Evolutionary conservation across 2,797 vertebrate species (phyloP).

Genomic region (Sebastes wilsoni): DNA sequence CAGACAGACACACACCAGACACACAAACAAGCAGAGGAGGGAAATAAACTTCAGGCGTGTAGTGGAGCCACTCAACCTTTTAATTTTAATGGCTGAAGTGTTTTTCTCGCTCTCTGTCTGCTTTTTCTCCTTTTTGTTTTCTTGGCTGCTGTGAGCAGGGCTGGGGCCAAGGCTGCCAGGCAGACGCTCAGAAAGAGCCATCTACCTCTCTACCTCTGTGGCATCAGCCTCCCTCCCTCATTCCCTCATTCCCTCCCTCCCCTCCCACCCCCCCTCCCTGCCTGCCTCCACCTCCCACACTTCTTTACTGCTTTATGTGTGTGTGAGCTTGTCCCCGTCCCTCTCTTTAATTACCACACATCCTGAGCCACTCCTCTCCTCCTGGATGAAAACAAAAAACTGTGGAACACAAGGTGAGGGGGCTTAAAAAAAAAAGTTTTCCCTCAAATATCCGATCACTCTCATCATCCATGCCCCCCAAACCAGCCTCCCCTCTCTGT

Average conservation of each 20-base stretch:
- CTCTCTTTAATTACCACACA: slow-evolving; percentile 68
- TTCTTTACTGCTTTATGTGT: slow-evolving; percentile 54
- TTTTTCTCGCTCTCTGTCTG: slow-evolving; percentile 67
- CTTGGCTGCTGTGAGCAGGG: slow-evolving; percentile 77
- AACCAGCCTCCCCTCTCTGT: slow-evolving; percentile 23
- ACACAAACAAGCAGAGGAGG: slow-evolving; percentile 43
- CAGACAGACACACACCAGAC: slow-evolving; percentile 50
- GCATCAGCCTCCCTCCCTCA: slow-evolving; percentile 53
- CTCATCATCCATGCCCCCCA: slow-evolving; percentile 33
- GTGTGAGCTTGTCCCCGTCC: slow-evolving; percentile 45
- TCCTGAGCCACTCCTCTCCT: slow-evolving; percentile 50
- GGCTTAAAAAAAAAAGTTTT: slow-evolving; percentile 29
- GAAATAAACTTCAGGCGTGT: slow-evolving; percentile 72
- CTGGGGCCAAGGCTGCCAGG: slow-evolving; percentile 82
- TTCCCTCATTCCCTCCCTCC: not conserved
- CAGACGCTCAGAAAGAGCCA: slow-evolving; percentile 69
- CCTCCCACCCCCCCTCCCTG: not conserved
- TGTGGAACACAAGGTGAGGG: not conserved
- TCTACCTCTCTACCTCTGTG: slow-evolving; percentile 77
- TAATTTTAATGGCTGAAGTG: slow-evolving; percentile 81
- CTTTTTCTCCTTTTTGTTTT: slow-evolving; percentile 71
- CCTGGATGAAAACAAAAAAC: slow-evolving; percentile 40
- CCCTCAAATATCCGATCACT: slow-evolving; percentile 59
- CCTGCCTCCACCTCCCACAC: slow-evolving; percentile 16
- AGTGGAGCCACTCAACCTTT: slow-evolving; percentile 79